Conservation (phyloP, 2,797 vertebrate species). For the Hippopotamyrus pictus region DNA sequence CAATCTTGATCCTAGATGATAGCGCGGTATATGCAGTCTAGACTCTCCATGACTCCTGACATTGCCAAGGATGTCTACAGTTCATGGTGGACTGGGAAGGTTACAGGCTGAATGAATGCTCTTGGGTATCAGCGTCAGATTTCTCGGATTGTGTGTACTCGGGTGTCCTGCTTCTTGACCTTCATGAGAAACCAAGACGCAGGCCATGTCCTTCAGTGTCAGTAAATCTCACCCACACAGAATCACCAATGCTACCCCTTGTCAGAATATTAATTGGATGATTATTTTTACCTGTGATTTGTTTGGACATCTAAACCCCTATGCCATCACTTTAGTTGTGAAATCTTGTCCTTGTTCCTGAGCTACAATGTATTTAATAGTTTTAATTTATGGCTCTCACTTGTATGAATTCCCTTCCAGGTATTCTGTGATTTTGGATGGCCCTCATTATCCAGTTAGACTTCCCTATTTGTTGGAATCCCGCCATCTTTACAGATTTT, state of each 20-base stretch:
- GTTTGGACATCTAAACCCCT: background rate
- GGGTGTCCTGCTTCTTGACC: background rate
- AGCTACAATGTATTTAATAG: background rate
- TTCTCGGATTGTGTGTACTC: background rate
- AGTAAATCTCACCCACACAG: background rate
- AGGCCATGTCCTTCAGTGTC: background rate
- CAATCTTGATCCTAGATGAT: background rate
- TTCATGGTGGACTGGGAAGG: background rate
- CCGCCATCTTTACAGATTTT: background rate
- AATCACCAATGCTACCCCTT: background rate
- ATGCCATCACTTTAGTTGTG: background rate
- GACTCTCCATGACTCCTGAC: background rate
- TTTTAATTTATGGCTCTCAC: background rate
- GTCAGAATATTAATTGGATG: background rate
- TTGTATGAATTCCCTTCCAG: background rate
- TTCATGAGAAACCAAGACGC: background rate
- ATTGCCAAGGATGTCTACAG: background rate
- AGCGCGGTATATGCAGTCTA: background rate
- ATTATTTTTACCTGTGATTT: background rate
- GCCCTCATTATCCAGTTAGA: background rate
- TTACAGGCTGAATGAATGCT: background rate
- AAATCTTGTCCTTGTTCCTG: background rate
- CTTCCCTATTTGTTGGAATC: background rate
- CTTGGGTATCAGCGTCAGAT: background rate
- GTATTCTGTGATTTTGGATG: background rate